A percentile compares a stretch with the other conserved stretches of the same genome.
phyloP scores from a whole-genome alignment of 2,888 invertebrate species.

The Mellilla xanthometata region DNA sequence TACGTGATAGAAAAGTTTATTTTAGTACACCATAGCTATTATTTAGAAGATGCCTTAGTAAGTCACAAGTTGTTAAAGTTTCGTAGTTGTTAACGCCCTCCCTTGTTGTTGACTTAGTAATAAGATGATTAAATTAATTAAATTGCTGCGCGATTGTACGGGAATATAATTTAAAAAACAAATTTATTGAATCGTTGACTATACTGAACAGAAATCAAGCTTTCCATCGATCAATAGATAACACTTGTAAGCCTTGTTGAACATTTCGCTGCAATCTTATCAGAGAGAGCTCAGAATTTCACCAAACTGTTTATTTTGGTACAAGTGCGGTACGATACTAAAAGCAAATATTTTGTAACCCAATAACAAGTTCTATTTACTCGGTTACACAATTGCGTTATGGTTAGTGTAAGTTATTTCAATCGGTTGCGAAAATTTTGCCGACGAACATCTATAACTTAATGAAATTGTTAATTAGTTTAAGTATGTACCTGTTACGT shows the following conservation, averaged over 20 bases:
- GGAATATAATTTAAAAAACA: no score
- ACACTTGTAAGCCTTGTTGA: constrained; percentile 16
- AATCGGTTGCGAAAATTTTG: constrained; percentile 46
- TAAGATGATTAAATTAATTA: no score
- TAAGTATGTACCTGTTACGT: no score
- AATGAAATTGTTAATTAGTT: no score
- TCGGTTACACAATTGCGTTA: constrained; percentile 50
- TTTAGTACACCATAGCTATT: constrained; percentile 13
- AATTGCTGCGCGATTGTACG: no score
- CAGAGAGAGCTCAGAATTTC: constrained; percentile 53
- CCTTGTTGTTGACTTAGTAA: no score
- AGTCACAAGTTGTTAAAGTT: no score
- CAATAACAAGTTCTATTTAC: constrained; percentile 44
- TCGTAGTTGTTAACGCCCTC: no score
- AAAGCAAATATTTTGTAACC: constrained; percentile 68
- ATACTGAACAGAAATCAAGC: no score
- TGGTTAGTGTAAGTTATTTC: constrained; percentile 35
- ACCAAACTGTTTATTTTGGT: constrained; percentile 61
- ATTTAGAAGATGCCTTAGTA: not conserved
- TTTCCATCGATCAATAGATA: no score
- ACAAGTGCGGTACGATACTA: constrained; percentile 57
- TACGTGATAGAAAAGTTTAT: constrained; percentile 35
- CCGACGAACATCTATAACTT: no score
- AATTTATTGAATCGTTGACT: no score
- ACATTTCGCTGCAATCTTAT: constrained; percentile 72